Conservation (phyloP, 2,113 vertebrate genomes). For the Pedetes capensis region DNA sequence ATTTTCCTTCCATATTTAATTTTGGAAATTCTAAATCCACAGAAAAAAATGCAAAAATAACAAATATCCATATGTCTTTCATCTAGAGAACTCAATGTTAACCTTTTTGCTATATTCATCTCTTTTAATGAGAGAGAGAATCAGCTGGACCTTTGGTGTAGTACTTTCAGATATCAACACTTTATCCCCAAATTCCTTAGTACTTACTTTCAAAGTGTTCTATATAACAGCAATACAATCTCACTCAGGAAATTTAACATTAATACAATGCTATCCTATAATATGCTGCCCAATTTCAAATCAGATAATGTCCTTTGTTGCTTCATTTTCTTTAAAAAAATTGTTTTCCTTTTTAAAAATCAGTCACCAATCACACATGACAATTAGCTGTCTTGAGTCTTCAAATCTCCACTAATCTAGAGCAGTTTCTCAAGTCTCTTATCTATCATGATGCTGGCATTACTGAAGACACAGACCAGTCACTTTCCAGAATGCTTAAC, state of each 20-base stretch:
- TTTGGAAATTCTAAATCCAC: neutral
- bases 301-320: neutral
- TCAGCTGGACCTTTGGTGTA: neutral
- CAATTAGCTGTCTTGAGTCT: neutral
- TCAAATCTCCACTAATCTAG: neutral
- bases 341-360: neutral
- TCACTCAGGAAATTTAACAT: neutral
- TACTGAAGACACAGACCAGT: neutral
- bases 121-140: too few relatives aligned
- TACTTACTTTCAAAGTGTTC: neutral
- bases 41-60: neutral
- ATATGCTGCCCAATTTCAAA: neutral
- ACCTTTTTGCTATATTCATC: neutral
- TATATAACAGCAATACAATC: neutral
- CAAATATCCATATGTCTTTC: neutral
- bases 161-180: neutral
- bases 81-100: neutral
- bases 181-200: neutral
- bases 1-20: neutral
- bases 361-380: neutral
- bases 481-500: neutral
- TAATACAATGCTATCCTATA: neutral
- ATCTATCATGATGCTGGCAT: neutral
- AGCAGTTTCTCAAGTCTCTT: neutral
- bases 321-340: neutral